Conservation (phyloP, 2,797 vertebrate species). For the Scarus forsteni region DNA sequence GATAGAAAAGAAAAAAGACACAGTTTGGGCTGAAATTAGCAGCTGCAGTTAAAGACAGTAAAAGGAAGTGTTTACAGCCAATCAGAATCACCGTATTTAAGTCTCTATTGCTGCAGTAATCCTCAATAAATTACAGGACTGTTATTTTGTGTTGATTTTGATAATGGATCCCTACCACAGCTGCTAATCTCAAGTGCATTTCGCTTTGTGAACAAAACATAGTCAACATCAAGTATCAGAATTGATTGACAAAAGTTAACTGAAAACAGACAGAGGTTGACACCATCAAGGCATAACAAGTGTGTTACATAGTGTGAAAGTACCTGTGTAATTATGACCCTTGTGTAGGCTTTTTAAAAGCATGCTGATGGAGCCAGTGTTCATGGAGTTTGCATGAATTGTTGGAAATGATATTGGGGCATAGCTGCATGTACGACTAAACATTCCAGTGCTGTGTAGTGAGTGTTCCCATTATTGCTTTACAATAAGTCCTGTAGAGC, state of each 20-base stretch:
- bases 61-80: conserved; percentile 43
- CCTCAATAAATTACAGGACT: conserved; percentile 6
- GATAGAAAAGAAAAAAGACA: conserved; percentile 80
- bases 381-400: conserved; percentile 73
- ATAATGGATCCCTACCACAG: conserved; percentile 73
- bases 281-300: conserved; percentile 81
- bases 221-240: conserved; percentile 85
- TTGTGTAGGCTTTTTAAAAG: conserved; percentile 52
- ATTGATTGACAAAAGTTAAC: conserved; percentile 84
- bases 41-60: conserved; percentile 81
- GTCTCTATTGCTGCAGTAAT: conserved; percentile 16
- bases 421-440: conserved; percentile 41
- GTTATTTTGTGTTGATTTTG: neutral
- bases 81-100: conserved; percentile 29
- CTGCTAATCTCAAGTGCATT: conserved; percentile 87
- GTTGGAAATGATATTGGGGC: conserved; percentile 59
- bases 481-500: conserved; percentile 45
- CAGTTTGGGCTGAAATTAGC: conserved; percentile 86
- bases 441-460: conserved; percentile 63
- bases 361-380: conserved; percentile 75
- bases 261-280: conserved; percentile 84
- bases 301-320: conserved; percentile 72
- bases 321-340: conserved; percentile 59
- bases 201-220: conserved; percentile 85
- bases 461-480: conserved; percentile 62